Evolutionary conservation across 37 sponge, comb jelly and placozoan species (phyloP).

Genomic region (Tethya wilhelma): DNA sequence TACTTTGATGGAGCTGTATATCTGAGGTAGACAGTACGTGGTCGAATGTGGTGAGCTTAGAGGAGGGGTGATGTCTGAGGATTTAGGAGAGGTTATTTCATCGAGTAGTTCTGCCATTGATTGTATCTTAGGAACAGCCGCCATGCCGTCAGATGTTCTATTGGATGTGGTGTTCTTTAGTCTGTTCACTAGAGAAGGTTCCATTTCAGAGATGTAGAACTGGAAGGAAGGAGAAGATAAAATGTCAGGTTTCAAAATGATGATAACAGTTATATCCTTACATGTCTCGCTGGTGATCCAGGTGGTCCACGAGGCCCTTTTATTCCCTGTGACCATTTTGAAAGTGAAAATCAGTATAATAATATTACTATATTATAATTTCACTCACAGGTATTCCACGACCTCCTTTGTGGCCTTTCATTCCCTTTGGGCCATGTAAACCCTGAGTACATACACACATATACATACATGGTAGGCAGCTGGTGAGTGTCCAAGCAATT

Average conservation of each 20-base stretch:
- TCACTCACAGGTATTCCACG: not conserved
- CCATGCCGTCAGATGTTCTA: too few relatives aligned
- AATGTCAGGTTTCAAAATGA: not conserved
- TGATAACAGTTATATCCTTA: too few relatives aligned
- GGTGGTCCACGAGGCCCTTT: slow-evolving; percentile 33
- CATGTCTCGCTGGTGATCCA: slow-evolving; percentile 22
- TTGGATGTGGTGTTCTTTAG: not conserved
- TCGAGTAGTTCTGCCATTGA: too few relatives aligned
- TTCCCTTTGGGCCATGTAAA: not conserved
- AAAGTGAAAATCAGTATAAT: not conserved
- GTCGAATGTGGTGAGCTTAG: slow-evolving; percentile 11
- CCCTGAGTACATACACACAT: not conserved
- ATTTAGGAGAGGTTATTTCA: not conserved
- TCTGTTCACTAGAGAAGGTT: not conserved
- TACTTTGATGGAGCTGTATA: not conserved
- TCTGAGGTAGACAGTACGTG: not conserved
- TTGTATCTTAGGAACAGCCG: too few relatives aligned
- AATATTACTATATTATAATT: not conserved
- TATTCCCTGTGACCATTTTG: not conserved
- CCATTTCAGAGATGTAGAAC: not conserved
- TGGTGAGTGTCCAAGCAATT: too few relatives aligned
- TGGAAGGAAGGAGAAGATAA: not conserved
- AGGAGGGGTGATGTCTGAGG: slow-evolving; percentile 1
- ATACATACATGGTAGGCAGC: not conserved
- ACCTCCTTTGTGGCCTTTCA: not conserved